A percentile compares a stretch with the other conserved stretches of the same genome.
phyloP scores from a whole-genome alignment of 2,113 vertebrate species.

The Pollimyrus isidori region DNA sequence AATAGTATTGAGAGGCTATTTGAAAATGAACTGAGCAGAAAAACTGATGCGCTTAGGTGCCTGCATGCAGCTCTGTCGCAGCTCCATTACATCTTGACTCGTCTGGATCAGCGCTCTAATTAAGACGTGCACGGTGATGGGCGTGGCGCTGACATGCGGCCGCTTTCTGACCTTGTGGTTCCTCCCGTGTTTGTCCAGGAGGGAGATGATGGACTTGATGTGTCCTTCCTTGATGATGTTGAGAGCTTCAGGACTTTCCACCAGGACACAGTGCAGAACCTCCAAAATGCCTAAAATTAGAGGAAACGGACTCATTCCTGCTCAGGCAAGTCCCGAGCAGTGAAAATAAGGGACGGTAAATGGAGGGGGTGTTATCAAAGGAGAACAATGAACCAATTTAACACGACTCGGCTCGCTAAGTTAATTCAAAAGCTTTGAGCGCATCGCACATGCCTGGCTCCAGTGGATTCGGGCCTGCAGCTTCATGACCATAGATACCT shows the following conservation, averaged over 20 bases:
- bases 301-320: not conserved
- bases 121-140: not conserved
- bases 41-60: not conserved
- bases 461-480: not conserved
- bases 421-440: not conserved
- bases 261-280: constrained; percentile 89
- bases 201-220: constrained; percentile 92
- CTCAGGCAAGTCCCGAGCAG: not conserved
- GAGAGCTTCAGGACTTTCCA: constrained; percentile 92
- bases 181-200: constrained; percentile 90
- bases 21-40: not conserved
- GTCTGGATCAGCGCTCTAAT: not conserved
- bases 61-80: not conserved
- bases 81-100: not conserved
- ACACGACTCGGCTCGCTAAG: not conserved
- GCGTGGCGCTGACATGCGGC: fast-evolving
- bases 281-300: constrained; percentile 78
- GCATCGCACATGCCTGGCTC: not conserved
- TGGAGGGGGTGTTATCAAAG: not conserved
- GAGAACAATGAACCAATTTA: not conserved
- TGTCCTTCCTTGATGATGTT: constrained; percentile 97
- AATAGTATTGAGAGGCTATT: not conserved
- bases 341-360: not conserved
- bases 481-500: not conserved
- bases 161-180: constrained; percentile 78